Conservation (phyloP, 2,888 invertebrate species). For the Holacanthella duospinosa region DNA sequence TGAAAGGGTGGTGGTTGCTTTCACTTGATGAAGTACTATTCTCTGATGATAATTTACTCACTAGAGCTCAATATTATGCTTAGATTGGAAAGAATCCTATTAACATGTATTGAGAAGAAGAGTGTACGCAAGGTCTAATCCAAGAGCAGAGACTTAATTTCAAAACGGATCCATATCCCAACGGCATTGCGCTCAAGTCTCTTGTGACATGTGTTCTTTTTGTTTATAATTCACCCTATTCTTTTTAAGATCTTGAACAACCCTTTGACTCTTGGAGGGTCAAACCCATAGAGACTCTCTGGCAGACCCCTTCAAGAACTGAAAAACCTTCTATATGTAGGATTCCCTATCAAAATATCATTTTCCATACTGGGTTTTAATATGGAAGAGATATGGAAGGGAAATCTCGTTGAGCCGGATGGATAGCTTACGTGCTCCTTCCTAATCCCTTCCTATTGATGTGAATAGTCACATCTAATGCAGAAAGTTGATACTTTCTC, state of each 20-base stretch:
- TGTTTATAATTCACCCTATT: neutral
- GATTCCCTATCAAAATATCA: conserved; percentile 1
- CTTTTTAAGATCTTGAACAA: neutral
- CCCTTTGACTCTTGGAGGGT: neutral
- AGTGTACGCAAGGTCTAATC: neutral
- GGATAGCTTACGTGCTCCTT: conserved; percentile 4
- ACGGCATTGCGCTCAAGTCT: neutral
- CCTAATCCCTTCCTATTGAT: conserved; percentile 5
- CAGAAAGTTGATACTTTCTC: neutral
- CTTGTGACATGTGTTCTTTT: neutral
- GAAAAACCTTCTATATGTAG: neutral
- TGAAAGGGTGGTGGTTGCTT: neutral
- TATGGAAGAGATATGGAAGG: too few species aligned
- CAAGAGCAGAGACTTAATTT: neutral
- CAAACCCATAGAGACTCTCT: neutral
- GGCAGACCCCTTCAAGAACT: neutral
- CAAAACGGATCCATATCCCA: neutral
- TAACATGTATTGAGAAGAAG: neutral
- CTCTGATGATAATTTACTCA: neutral
- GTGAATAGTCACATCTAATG: neutral
- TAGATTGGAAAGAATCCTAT: neutral
- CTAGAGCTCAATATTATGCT: neutral
- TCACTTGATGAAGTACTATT: neutral
- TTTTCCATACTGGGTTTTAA: neutral
- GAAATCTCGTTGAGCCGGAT: neutral